A percentile compares a stretch with the other conserved stretches of the same genome.
phyloP scores from a whole-genome alignment of 1,140 invertebrate species.

The Proctacanthus coquilletti region DNA sequence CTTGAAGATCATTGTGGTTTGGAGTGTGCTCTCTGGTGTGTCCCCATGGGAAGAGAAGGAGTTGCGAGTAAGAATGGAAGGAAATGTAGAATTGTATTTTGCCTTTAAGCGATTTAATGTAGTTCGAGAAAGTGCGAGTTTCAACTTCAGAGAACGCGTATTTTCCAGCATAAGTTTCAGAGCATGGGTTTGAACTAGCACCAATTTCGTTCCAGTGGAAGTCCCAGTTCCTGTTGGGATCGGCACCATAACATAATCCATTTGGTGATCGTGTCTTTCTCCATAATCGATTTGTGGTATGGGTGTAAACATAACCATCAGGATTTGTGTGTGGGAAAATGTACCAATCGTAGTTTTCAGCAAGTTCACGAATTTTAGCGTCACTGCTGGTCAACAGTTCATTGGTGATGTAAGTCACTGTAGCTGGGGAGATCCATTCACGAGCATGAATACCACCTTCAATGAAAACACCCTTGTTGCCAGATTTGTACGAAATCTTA shows the following conservation, averaged over 20 bases:
- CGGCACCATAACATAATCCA: conserved; percentile 37
- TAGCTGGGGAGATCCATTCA: conserved; percentile 52
- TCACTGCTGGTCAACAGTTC: conserved; percentile 36
- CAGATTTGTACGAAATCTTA: conserved; percentile 19
- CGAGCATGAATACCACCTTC: conserved; percentile 48
- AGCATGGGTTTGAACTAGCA: conserved; percentile 37
- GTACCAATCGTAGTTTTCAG: conserved; percentile 51
- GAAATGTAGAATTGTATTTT: conserved; percentile 32
- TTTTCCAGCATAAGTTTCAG: conserved; percentile 40
- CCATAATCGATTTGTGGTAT: conserved; percentile 40
- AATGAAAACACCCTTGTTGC: conserved; percentile 29
- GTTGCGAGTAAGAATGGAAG: conserved; percentile 35
- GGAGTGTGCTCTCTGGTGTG: conserved; percentile 19
- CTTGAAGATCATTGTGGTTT: conserved; percentile 15
- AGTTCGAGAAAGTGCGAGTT: conserved; percentile 32
- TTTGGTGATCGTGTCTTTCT: conserved; percentile 42
- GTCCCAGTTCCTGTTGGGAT: conserved; percentile 55
- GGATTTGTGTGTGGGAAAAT: conserved; percentile 54
- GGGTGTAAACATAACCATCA: conserved; percentile 50
- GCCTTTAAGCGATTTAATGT: conserved; percentile 21
- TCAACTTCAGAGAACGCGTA: conserved; percentile 45
- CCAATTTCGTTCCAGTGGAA: conserved; percentile 45
- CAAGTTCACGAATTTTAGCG: conserved; percentile 28
- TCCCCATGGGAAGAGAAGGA: conserved; percentile 31
- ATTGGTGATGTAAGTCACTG: conserved; percentile 42